Evolutionary conservation across 2,888 invertebrate genomes (phyloP).

Genomic region (Sabatieria punctata): DNA sequence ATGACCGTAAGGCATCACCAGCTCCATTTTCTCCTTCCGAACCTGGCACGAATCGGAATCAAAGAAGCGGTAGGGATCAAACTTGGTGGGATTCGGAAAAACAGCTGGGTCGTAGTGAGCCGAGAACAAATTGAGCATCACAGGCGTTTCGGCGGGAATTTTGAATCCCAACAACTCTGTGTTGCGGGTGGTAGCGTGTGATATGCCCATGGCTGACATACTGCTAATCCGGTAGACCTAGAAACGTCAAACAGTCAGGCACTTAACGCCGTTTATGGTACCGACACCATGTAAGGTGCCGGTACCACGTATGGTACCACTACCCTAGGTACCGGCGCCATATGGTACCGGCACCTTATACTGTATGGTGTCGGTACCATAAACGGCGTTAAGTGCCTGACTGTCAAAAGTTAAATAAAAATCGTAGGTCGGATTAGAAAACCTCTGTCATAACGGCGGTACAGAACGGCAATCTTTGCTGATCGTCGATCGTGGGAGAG

Average conservation of each 20-base stretch:
- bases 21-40: neutral
- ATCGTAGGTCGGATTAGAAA: too few species aligned
- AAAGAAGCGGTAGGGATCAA: constrained; percentile 14
- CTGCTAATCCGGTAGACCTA: constrained; percentile 12
- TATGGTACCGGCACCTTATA: too few species aligned
- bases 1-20: constrained; percentile 9
- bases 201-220: constrained; percentile 18
- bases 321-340: too few species aligned
- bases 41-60: neutral
- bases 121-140: constrained; percentile 18
- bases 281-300: too few species aligned
- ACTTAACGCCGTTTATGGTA: too few species aligned
- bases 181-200: constrained; percentile 18
- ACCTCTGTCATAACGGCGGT: constrained; percentile 1
- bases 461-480: neutral
- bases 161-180: constrained; percentile 10
- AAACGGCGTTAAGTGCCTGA: too few species aligned
- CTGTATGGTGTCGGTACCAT: too few species aligned
- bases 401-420: neutral
- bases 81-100: constrained; percentile 19
- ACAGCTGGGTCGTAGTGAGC: constrained; percentile 16
- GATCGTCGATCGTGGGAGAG: neutral
- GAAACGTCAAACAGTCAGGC: too few species aligned
- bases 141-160: constrained; percentile 20
- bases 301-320: too few species aligned